Evolutionary conservation across 2,797 vertebrate species (phyloP), one percentile per base, ranked within the genome.

Genomic region (Falco novaeseelandiae): DNA sequence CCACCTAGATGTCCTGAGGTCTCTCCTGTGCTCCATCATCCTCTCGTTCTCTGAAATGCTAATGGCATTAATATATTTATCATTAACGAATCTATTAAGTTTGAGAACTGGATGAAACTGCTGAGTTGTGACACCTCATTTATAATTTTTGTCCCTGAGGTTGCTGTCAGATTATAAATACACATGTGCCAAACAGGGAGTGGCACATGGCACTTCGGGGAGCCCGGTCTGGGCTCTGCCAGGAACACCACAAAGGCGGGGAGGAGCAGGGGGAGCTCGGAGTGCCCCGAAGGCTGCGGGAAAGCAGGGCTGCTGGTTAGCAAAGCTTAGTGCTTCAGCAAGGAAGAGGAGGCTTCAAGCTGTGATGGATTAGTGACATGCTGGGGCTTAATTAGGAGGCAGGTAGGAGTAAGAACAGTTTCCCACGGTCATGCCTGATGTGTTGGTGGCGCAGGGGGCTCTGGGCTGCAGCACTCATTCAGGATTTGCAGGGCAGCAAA

Each of bases 1-100:
- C 27, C 58, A 12, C 36, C 65, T 40, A 2, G 1, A 12, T 51
- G 67, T 55, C 77, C 86, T 17, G 62, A 87, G 77, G 77, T 69
- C 66, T 55, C 90, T 84, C 69, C 76, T 34, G 58, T 2, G 6
- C 85, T 91, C 89, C 54, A 26, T 82, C 91, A 81, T 46, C 86
- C 48, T 42, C 65, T 62, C 55, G 4, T 82, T 69, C 78, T 62
- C 88, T n/a, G 49, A 82, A 95, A 92, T 51, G 83, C 66, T 87
- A 80, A 90, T 82, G 67, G 32, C 74, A 77, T 95, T 92, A 89
- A 83, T 65, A 26, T 87, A 87, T 87, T 94, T 93, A 94, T 94
- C 90, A 87, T 78, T 79, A 94, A 91, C 77, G 79, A 87, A 92
- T 90, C 80, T 87, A 77, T 85, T 49, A 61, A 51, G 48, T 79